Base-by-base conservation (phyloP, 2,888 invertebrate species). In the Tetrapedia diversipes region DNA sequence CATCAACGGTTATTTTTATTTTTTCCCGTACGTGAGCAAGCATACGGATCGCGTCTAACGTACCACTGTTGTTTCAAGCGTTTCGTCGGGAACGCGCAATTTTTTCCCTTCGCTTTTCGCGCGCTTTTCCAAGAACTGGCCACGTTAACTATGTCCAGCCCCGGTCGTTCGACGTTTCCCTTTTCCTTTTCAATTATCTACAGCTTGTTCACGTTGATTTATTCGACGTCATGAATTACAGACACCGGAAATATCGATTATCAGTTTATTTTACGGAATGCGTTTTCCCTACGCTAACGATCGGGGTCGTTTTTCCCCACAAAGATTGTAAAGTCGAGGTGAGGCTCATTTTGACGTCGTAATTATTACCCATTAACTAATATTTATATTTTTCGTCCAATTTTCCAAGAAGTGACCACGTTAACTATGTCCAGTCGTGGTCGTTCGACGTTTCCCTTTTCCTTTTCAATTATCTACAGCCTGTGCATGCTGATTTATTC, bases 401-500 rank as follows among this genome's bases (percentile, higher is more conserved):
- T 10, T 63, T 63, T 63, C 43, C 39, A 22, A 41, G 73, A 71
- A 73, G 27, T 39, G 24, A 29, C 41, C 22, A 53, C 32, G 43
- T 34, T 27, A 45, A 45, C 37, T 22, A 19, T 4, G 4, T 37
- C 22, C 32, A 16, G 19, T 39, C n/a, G 34, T 45, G 7, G n/a
- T 29, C 37, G 14, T 7, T 37, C 19, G 8, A 19, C 27, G 11
- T 71, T 32, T 29, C 7, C 11, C 24, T 32, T 32, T 41, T 29
- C 32, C 14, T 60, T 63, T 72, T 74, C 80, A 72, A 82, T 82
- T 63, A 73, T 16, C 29, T 19, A 0, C 6, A 27, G 11, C 32
- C 54, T 37, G 32, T 27, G 37, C 14, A 8, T 11, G 32, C 7
- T 75, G 77, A 82, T 54, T 82, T 81, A 75, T 70, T 75, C 66